These are phyloP conservation scores for Erebia epiphron DNA, from an alignment of 2,888 invertebrate species.

Conservation along the genomic window DNA sequence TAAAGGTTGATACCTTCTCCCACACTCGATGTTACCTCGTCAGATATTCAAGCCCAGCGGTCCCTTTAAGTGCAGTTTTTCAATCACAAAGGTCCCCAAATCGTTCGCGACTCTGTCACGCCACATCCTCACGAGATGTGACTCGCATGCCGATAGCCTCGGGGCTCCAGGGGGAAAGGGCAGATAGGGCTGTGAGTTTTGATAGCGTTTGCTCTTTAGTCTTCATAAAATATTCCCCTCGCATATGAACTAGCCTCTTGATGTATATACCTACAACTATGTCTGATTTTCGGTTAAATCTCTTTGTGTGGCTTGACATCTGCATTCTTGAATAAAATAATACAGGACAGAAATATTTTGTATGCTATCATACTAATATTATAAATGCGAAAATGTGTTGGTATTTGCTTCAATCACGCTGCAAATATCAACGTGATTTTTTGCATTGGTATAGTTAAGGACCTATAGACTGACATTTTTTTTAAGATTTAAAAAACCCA, in stretches of 20 bases:
- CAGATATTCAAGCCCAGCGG: constrained; percentile 1
- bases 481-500: too few relatives aligned
- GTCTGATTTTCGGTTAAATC: neutral
- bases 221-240: neutral
- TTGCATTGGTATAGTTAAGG: too few relatives aligned
- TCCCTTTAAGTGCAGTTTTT: constrained; percentile 22
- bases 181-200: neutral
- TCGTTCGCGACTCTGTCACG: constrained; percentile 31
- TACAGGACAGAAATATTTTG: too few relatives aligned
- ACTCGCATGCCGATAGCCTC: constrained; percentile 25
- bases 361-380: too few relatives aligned
- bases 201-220: neutral
- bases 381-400: too few relatives aligned
- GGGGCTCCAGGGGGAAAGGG: neutral
- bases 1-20: neutral
- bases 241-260: too few relatives aligned
- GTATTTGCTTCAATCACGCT: too few relatives aligned
- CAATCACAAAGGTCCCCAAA: constrained; percentile 33
- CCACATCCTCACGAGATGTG: constrained; percentile 21
- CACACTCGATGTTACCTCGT: neutral
- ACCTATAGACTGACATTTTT: too few relatives aligned
- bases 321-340: too few relatives aligned
- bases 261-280: neutral
- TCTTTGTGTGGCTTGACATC: too few relatives aligned
- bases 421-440: too few relatives aligned